Conservation (phyloP, 1,140 invertebrate species). For the Pseudobourletiella spinata region DNA sequence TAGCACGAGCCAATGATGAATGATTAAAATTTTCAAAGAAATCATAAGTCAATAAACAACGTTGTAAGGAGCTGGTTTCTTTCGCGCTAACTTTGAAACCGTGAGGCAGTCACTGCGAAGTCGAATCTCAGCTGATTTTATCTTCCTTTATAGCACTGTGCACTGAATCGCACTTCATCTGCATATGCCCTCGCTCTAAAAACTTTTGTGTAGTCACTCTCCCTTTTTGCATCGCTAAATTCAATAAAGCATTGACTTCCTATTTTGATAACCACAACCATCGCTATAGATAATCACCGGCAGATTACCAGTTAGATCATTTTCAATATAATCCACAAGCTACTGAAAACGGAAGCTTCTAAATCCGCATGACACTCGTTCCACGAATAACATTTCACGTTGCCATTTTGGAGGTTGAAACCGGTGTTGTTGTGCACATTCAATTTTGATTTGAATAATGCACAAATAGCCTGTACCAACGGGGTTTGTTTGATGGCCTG, state of each 20-base stretch:
- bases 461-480: neutral
- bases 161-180: conserved; percentile 18
- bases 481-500: conserved; percentile 6
- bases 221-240: neutral
- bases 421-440: conserved; percentile 37
- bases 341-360: neutral
- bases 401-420: conserved; percentile 28
- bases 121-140: conserved; percentile 23
- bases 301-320: conserved; percentile 9
- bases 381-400: conserved; percentile 37
- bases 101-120: conserved; percentile 12
- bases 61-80: neutral
- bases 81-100: neutral
- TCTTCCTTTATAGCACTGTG: conserved; percentile 10
- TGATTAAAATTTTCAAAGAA: neutral
- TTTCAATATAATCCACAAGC: conserved; percentile 5
- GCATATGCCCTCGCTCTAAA: conserved; percentile 19
- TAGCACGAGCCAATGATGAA: no score
- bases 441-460: conserved; percentile 37
- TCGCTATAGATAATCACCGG: conserved; percentile 38
- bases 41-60: neutral
- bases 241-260: conserved; percentile 33
- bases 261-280: conserved; percentile 40
- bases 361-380: conserved; percentile 35
- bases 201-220: conserved; percentile 14